These are phyloP conservation scores for Karalla daura DNA, from an alignment of 2,797 vertebrate species.

Conservation along the genomic window DNA sequence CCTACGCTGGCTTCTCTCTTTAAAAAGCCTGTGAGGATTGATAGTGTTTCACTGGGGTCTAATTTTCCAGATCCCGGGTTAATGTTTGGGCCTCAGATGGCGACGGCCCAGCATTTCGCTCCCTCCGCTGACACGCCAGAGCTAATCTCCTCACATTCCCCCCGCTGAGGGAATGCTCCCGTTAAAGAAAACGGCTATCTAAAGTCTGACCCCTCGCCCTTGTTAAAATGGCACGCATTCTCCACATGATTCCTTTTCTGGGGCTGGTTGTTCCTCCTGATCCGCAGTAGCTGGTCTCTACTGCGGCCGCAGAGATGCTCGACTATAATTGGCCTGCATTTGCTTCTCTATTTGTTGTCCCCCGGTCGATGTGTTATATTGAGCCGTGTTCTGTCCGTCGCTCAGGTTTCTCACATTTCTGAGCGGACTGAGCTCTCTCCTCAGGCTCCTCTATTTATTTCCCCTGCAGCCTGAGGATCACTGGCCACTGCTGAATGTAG, in stretches of 20 bases:
- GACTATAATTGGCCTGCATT: constrained; percentile 72
- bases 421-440: constrained; percentile 40
- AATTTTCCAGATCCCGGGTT: constrained; percentile 79
- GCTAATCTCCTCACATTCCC: constrained; percentile 85
- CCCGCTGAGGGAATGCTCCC: constrained; percentile 78
- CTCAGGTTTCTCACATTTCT: constrained; percentile 70
- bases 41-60: constrained; percentile 59
- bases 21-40: constrained; percentile 71
- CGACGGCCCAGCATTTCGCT: constrained; percentile 57
- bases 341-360: constrained; percentile 64
- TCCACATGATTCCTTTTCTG: constrained; percentile 70
- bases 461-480: constrained; percentile 50
- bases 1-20: constrained; percentile 53
- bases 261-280: constrained; percentile 66
- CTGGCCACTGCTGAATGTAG: constrained; percentile 69
- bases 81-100: constrained; percentile 74
- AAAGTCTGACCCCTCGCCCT: constrained; percentile 79
- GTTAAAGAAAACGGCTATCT: constrained; percentile 83
- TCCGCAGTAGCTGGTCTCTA: constrained; percentile 75
- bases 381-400: constrained; percentile 55
- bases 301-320: constrained; percentile 45
- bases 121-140: constrained; percentile 68
- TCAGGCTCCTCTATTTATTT: constrained; percentile 67
- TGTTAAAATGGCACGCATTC: constrained; percentile 81
- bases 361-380: constrained; percentile 62